phyloP scores from a whole-genome alignment of 1,140 invertebrate genomes.

The Nephila pilipes region DNA sequence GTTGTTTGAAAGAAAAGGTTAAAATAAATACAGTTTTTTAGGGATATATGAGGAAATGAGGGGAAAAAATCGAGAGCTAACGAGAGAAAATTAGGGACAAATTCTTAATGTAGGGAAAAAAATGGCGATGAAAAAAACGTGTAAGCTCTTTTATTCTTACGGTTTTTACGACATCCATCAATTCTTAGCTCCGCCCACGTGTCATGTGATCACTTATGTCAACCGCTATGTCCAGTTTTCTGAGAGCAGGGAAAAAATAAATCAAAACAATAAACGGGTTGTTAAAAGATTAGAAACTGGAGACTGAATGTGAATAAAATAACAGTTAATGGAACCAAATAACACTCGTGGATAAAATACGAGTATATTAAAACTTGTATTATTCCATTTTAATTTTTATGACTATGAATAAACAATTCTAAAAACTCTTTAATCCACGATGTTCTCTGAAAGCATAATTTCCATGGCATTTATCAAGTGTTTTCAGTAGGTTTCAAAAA shows the following conservation, averaged over 20 bases:
- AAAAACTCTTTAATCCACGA: too few species aligned
- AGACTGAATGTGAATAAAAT: neutral
- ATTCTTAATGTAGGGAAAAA: constrained; percentile 39
- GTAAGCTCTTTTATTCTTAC: constrained; percentile 28
- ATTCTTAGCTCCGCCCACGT: constrained; percentile 58
- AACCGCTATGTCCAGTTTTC: neutral
- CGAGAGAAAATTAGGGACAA: constrained; percentile 56
- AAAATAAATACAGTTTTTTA: constrained; percentile 53
- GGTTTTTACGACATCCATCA: constrained; percentile 65
- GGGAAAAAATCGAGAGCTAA: constrained; percentile 23
- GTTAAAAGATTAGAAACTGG: neutral
- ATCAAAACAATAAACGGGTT: neutral
- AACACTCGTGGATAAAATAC: too few species aligned
- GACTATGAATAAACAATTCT: too few species aligned
- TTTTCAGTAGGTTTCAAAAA: too few species aligned
- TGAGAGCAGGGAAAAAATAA: neutral
- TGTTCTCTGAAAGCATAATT: too few species aligned
- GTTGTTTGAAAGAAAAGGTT: constrained; percentile 15
- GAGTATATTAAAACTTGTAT: too few species aligned
- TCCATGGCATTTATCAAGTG: too few species aligned
- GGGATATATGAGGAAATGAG: constrained; percentile 14
- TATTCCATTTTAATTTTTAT: too few species aligned
- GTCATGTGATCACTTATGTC: constrained; percentile 41
- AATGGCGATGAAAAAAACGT: constrained; percentile 44
- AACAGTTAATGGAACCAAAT: too few species aligned